phyloP scores from a whole-genome alignment of 2,113 vertebrate genomes.

The Paracanthobrama guichenoti region DNA sequence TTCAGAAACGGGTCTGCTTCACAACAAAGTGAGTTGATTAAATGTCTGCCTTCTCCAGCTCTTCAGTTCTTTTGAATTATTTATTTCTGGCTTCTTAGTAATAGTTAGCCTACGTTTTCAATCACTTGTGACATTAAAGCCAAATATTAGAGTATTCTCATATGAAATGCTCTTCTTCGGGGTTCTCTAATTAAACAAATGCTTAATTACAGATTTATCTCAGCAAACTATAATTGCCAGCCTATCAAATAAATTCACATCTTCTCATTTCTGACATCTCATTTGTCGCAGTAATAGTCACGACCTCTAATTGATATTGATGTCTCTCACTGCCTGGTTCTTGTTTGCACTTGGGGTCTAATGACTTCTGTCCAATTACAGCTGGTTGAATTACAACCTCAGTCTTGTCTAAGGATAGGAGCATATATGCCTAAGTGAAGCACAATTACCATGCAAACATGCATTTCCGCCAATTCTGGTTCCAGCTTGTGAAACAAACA shows the following conservation, averaged over 20 bases:
- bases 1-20: slow-evolving; percentile 17
- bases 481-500: neutral
- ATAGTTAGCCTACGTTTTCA: slow-evolving; percentile 1
- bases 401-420: slow-evolving; percentile 37
- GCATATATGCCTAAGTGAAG: slow-evolving; percentile 9
- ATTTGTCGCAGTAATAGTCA: slow-evolving; percentile 52
- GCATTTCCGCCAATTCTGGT: slow-evolving; percentile 3
- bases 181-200: slow-evolving; percentile 46
- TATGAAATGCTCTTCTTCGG: slow-evolving; percentile 37
- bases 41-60: slow-evolving; percentile 1
- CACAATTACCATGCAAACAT: neutral
- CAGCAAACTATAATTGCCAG: slow-evolving; percentile 53
- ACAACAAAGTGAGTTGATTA: slow-evolving; percentile 8
- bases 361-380: slow-evolving; percentile 54
- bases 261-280: slow-evolving; percentile 55
- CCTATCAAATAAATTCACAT: slow-evolving; percentile 53
- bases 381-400: slow-evolving; percentile 45
- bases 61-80: slow-evolving; percentile 16
- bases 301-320: slow-evolving; percentile 54
- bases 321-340: slow-evolving; percentile 43
- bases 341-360: slow-evolving; percentile 48
- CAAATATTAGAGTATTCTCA: neutral
- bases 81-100: neutral
- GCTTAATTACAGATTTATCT: slow-evolving; percentile 57
- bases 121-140: slow-evolving; percentile 16